Conservation (phyloP, 1,140 invertebrate species). For the Zaprionus camerounensis region DNA sequence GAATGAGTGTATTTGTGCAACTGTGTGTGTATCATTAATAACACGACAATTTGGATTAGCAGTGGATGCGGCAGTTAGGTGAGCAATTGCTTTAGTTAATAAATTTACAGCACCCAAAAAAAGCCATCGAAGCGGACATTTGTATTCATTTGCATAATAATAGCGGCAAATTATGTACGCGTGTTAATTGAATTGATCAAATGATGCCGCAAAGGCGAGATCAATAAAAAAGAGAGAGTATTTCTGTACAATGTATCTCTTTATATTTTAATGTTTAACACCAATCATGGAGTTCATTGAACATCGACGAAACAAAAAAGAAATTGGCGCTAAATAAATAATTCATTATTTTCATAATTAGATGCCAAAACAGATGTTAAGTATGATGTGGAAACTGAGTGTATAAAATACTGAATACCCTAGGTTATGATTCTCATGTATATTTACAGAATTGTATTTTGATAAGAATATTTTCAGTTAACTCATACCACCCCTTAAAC, state of each 20-base stretch:
- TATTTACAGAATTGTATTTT: neutral
- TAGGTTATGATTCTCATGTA: neutral
- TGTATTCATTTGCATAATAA: conserved; percentile 32
- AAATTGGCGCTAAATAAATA: conserved; percentile 29
- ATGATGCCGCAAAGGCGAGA: conserved; percentile 9
- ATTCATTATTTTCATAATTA: conserved; percentile 43
- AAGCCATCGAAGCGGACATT: conserved; percentile 1
- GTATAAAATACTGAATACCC: neutral
- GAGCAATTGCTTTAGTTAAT: conserved; percentile 7
- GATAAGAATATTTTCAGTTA: neutral
- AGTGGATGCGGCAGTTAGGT: conserved; percentile 36
- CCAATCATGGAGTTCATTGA: conserved; percentile 33
- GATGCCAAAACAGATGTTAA: neutral
- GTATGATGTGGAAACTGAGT: neutral
- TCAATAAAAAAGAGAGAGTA: neutral
- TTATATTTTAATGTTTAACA: neutral
- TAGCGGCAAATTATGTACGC: conserved; percentile 9
- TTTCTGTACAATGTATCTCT: neutral
- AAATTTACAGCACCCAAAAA: neutral
- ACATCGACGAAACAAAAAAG: neutral
- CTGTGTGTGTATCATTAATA: conserved; percentile 38
- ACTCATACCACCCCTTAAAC: neutral
- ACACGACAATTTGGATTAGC: conserved; percentile 62
- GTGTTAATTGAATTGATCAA: conserved; percentile 33
- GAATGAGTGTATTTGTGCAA: conserved; percentile 19